Evolutionary conservation across 2,113 vertebrate genomes (phyloP), one percentile per base, ranked within the genome.

Genomic region (Melanerpes aurifrons): DNA sequence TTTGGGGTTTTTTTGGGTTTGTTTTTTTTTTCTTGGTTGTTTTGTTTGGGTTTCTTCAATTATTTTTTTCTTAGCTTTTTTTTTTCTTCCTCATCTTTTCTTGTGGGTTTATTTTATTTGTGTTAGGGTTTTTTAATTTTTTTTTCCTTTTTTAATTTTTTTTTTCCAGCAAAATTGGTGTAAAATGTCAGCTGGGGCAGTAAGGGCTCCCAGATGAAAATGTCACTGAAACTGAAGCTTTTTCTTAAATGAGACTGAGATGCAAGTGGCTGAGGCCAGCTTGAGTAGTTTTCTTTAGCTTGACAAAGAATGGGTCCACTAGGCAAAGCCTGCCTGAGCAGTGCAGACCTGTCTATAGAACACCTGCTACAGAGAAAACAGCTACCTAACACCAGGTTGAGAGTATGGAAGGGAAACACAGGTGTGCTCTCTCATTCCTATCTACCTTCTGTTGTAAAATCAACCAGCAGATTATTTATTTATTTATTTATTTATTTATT

Each of bases 331-430:
- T 66, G 29, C 12, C 67, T 66, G 50, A 75, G 40, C 53, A 62
- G n/a, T 1, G 3, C 1, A 1, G 50, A 73, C 5, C 40, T 70
- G 63, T 13, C 63, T 69, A 48, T 54, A 53, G 69, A 85, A 62
- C 22, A 84, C 12, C 75, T 71, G 50, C 45, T 68, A 35, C 32
- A 26, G 7, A 26, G 48, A 31, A 81, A 66, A 31, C 29, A 53
- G 25, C 18, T 31, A 56, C 48, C 54, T 18, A 32, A 64, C 28
- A 70, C 40, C 56, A 18, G 0, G 0, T 6, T 64, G 72, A 71
- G 59, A 22, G 73, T 58, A 31, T 0, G 1, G 7, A 4, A 6
- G 4, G 6, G 7, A 15, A 66, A 54, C 3, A 3, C 21, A 61
- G 43, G 10, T 53, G 22, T 89, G 61, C 56, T 66, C n/a, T 28